These are phyloP conservation scores for Irena cyanogastra DNA, from an alignment of 2,113 vertebrate species.

Conservation along the genomic window DNA sequence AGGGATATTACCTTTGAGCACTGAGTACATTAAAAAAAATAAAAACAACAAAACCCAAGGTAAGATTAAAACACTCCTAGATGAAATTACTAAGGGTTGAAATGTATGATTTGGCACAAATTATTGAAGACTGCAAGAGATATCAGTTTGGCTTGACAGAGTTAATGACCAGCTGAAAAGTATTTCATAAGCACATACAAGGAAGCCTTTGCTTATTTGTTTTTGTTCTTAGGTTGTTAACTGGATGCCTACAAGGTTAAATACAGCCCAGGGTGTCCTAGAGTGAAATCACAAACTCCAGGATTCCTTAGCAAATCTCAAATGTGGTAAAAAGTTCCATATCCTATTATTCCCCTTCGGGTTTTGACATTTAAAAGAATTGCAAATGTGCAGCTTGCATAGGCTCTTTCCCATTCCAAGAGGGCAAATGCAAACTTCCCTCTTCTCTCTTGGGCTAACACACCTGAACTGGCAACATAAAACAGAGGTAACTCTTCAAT, in stretches of 20 bases:
- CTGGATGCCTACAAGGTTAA: background rate
- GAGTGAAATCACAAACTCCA: background rate
- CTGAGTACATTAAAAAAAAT: background rate
- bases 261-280: background rate
- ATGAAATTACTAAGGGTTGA: background rate
- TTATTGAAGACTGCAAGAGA: background rate
- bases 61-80: background rate
- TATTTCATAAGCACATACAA: background rate
- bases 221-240: background rate
- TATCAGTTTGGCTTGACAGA: background rate
- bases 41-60: background rate
- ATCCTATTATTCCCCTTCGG: background rate
- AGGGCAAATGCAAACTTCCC: background rate
- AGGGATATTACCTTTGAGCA: background rate
- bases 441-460: background rate
- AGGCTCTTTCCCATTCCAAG: background rate
- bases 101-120: background rate
- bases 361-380: background rate
- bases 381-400: background rate
- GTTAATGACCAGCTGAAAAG: background rate
- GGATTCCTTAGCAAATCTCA: background rate
- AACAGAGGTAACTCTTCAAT: background rate
- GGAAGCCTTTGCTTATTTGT: background rate
- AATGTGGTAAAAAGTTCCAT: background rate
- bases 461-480: background rate